Evolutionary conservation across 2,888 invertebrate species (phyloP).

Genomic region (Ophraella communa): DNA sequence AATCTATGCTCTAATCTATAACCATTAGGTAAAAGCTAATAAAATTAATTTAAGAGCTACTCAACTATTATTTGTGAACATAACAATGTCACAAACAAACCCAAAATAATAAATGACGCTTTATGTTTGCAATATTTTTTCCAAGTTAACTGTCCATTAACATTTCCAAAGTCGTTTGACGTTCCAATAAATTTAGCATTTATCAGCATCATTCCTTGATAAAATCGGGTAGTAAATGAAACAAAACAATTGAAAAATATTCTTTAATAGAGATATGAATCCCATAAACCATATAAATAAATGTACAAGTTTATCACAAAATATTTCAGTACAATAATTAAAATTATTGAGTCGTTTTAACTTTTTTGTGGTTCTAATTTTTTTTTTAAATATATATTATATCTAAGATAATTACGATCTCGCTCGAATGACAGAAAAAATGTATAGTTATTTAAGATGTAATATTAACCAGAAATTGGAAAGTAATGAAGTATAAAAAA

Average conservation of each 20-base stretch:
- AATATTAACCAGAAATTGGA: not conserved
- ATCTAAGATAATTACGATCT: conserved; percentile 26
- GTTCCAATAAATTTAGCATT: too few relatives aligned
- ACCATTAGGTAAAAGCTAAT: too few relatives aligned
- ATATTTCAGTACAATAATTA: conserved; percentile 58
- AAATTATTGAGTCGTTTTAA: conserved; percentile 35
- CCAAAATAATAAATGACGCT: too few relatives aligned
- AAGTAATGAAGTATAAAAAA: not conserved
- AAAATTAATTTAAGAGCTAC: too few relatives aligned
- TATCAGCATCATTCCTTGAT: not conserved
- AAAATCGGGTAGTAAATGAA: not conserved
- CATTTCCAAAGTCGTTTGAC: too few relatives aligned
- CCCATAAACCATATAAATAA: conserved; percentile 55
- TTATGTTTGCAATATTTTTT: too few relatives aligned
- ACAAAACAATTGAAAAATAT: conserved; percentile 48
- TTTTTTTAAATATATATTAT: conserved; percentile 41
- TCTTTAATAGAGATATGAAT: conserved; percentile 57
- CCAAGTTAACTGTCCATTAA: not conserved
- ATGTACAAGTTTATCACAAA: conserved; percentile 59
- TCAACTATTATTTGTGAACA: too few relatives aligned
- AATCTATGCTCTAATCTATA: too few relatives aligned
- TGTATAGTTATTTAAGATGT: conserved; percentile 8
- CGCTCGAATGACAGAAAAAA: conserved; percentile 8
- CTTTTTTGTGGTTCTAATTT: conserved; percentile 33
- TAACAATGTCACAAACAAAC: too few relatives aligned